Base-by-base conservation (phyloP, 2,797 vertebrate genomes). In the Avahi laniger region DNA sequence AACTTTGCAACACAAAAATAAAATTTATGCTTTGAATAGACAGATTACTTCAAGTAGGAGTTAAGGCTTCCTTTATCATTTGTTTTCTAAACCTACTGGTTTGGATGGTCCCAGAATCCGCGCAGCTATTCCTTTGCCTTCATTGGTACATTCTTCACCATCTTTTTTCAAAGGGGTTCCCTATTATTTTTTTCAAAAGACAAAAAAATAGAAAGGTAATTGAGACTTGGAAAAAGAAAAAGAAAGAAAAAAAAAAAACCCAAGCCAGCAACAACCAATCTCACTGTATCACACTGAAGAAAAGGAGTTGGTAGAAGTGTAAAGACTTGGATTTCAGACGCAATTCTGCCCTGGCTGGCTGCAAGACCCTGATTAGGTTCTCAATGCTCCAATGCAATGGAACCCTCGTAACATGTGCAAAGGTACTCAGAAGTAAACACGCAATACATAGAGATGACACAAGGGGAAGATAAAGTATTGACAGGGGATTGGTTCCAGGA, bases 61-160 rank as follows among this genome's bases (percentile, higher is more conserved):
- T 57, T 65, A 70, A 41, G 65, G 43, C 4, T 35, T n/a, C 13
- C 43, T 72, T 65, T 30, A 18, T 75, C 30, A 52, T 59, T 84
- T 30, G 41, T 72, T 80, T 57, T 20, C 67, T 26, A 63, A 41
- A 98, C 99, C 97, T 98, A 99, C 99, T 65, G 99, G 99, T 98
- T 99, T 99, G 91, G 99, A 99, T 2, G 99, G 99, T 97, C 99
- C 99, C 69, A 99, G 99, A 96, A 99, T 99, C 67, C 99, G 99
- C 4, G 99, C 99, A 35, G 99, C 99, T 95, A 99, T 99, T 95
- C 99, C 99, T 97, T 99, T 99, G 83, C 99, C 99, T 97, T 99
- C 99, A 59, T 97, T 99, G 90, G 85, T 99, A 97, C 98, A 99
- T 94, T 99, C 99, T 76, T 99, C 99, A 20, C 98, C 99, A 38